A percentile compares a stretch with the other conserved stretches of the same genome.
Conservation (phyloP, 2,888 invertebrate genomes). For the Seira musarum region DNA sequence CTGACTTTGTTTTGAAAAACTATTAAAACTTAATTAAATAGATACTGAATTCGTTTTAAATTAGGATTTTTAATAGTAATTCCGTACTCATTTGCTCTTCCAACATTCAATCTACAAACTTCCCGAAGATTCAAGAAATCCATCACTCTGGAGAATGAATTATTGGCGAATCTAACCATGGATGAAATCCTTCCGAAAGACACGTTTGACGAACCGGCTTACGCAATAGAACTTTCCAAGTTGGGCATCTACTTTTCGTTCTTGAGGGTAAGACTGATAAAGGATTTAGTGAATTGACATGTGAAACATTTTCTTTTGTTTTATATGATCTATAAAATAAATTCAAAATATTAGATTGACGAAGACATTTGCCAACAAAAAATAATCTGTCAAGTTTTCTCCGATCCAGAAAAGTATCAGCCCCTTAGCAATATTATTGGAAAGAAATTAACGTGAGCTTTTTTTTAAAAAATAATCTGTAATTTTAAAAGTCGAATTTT, state of each 20-base stretch:
- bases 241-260: neutral
- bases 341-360: no score
- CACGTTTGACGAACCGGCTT: neutral
- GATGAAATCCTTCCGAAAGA: neutral
- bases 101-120: neutral
- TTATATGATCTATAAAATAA: no score
- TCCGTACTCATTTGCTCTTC: neutral
- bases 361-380: slow-evolving; percentile 67
- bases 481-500: no score
- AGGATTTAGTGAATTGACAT: no score
- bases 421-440: slow-evolving; percentile 66
- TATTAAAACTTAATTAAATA: no score
- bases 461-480: no score
- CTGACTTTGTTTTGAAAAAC: no score
- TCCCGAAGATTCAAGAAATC: neutral
- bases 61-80: neutral
- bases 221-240: neutral
- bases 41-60: no score
- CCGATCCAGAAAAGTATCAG: slow-evolving; percentile 63
- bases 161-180: neutral
- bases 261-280: neutral
- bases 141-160: neutral
- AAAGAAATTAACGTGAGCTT: slow-evolving; percentile 59
- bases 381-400: slow-evolving; percentile 65
- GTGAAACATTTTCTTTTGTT: no score